Evolutionary conservation across 2,797 vertebrate genomes (phyloP).

Genomic region (Spatula versicolor): DNA sequence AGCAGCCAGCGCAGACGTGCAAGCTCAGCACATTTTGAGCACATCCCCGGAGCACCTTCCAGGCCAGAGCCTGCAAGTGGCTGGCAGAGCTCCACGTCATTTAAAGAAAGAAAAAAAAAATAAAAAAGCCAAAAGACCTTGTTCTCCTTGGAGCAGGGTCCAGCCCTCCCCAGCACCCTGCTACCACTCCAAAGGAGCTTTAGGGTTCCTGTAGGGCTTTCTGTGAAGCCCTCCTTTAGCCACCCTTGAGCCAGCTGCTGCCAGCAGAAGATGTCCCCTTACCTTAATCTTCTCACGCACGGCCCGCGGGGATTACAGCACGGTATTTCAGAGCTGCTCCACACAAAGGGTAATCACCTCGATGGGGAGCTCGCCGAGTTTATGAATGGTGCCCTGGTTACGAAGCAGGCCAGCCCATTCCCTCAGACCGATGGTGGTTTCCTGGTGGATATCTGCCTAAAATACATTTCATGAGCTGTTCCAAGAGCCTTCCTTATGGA

Average conservation of each 20-base stretch:
- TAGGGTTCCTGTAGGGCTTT: neutral
- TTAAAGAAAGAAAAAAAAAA: neutral
- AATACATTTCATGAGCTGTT: neutral
- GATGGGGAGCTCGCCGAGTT: neutral
- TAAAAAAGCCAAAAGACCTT: neutral
- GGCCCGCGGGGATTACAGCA: neutral
- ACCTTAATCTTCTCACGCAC: slow-evolving; percentile 16
- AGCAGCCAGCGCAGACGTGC: neutral
- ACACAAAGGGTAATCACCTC: neutral
- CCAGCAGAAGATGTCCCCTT: neutral
- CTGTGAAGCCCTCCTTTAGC: neutral
- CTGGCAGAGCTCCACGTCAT: neutral
- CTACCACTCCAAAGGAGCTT: neutral
- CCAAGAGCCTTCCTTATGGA: neutral
- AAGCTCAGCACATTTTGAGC: neutral
- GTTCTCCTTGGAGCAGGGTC: neutral
- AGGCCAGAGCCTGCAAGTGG: neutral
- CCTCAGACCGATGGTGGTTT: neutral
- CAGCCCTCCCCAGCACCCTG: neutral
- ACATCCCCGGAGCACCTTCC: neutral
- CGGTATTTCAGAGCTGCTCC: neutral
- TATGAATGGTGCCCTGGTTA: neutral
- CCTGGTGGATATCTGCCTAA: neutral
- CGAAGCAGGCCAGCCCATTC: neutral
- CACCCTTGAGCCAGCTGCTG: neutral